phyloP scores from a whole-genome alignment of 1,140 invertebrate species.

The Drosophila elegans region DNA sequence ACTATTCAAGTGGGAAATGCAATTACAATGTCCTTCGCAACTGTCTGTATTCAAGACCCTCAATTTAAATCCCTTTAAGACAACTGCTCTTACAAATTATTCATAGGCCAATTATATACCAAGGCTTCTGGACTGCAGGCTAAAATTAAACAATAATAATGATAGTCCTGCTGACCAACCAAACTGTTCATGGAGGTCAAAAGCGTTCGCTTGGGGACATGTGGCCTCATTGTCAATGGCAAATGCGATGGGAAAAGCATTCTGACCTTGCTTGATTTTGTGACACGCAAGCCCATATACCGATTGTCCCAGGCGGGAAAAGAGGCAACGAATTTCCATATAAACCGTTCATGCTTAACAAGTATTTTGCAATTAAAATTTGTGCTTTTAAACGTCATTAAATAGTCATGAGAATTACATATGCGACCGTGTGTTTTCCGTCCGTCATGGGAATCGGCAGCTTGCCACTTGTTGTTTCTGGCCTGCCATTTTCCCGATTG shows the following conservation, averaged over 20 bases:
- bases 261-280: conserved; percentile 26
- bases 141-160: conserved; percentile 15
- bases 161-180: conserved; percentile 3
- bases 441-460: conserved; percentile 23
- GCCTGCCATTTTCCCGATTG: conserved; percentile 29
- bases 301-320: background rate
- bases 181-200: conserved; percentile 27
- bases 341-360: conserved; percentile 1
- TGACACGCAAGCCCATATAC: conserved; percentile 11
- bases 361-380: conserved; percentile 26
- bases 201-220: conserved; percentile 21
- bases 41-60: conserved; percentile 7
- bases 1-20: background rate
- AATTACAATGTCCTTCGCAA: background rate
- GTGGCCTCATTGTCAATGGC: conserved; percentile 48
- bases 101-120: conserved; percentile 20
- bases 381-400: conserved; percentile 28
- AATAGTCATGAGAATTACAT: conserved; percentile 39
- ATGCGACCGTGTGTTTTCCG: conserved; percentile 19
- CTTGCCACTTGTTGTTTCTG: conserved; percentile 42
- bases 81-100: conserved; percentile 14
- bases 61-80: conserved; percentile 16
- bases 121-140: conserved; percentile 9
- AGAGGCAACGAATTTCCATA: conserved; percentile 3
- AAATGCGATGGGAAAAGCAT: conserved; percentile 12